phyloP scores from a whole-genome alignment of 2,797 vertebrate species.

The Acrocephalus scirpaceus region DNA sequence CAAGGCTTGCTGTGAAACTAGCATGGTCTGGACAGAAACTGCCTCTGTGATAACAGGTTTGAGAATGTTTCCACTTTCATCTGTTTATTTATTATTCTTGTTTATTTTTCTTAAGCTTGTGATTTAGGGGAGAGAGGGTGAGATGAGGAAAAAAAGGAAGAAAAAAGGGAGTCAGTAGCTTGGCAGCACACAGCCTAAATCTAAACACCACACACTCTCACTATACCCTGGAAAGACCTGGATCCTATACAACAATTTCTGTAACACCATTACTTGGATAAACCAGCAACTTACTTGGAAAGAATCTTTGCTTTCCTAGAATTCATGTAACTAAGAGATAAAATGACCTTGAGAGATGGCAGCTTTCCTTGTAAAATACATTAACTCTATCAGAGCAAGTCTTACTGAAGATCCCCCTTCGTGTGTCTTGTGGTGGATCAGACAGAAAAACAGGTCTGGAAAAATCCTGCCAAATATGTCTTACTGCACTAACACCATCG shows the following conservation, averaged over 20 bases:
- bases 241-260: conserved; percentile 69
- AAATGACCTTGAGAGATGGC: conserved; percentile 61
- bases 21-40: conserved; percentile 83
- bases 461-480: not conserved
- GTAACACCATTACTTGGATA: conserved; percentile 66
- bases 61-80: conserved; percentile 79
- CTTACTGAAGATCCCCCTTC: not conserved
- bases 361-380: conserved; percentile 37
- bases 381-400: conserved; percentile 46
- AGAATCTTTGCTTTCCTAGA: conserved; percentile 72
- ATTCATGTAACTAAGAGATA: conserved; percentile 69
- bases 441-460: not conserved
- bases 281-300: conserved; percentile 71
- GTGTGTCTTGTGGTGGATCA: not conserved
- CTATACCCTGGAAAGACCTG: conserved; percentile 65
- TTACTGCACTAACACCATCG: not conserved
- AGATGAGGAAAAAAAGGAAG: not conserved
- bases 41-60: conserved; percentile 85
- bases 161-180: conserved; percentile 72
- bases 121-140: conserved; percentile 46
- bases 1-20: conserved; percentile 76
- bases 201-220: conserved; percentile 73
- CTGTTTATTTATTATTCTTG: conserved; percentile 73
- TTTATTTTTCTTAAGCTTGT: conserved; percentile 69
- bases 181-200: conserved; percentile 74